phyloP scores from a whole-genome alignment of 2,113 vertebrate genomes.

The Peromyscus leucopus region DNA sequence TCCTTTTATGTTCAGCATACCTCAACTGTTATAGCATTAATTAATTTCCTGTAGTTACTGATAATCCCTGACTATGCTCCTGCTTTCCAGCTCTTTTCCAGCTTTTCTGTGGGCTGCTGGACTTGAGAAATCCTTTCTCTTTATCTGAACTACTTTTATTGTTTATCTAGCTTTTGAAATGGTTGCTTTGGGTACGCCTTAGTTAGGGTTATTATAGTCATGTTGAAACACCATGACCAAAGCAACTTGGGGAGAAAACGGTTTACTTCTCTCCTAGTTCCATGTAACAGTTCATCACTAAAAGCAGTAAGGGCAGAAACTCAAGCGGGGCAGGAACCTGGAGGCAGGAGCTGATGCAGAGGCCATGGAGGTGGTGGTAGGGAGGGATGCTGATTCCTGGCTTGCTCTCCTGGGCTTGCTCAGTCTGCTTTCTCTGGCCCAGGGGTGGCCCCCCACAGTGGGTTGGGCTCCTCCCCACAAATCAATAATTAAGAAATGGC shows the following conservation, averaged over 20 bases:
- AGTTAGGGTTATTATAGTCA: neutral
- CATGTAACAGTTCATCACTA: neutral
- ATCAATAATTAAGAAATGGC: neutral
- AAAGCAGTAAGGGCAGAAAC: neutral
- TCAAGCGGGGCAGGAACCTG: neutral
- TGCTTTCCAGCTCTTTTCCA: neutral
- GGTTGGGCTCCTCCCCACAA: neutral
- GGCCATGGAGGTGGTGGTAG: neutral
- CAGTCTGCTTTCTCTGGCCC: neutral
- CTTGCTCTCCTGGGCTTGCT: neutral
- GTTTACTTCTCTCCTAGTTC: neutral
- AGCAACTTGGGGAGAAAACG: neutral
- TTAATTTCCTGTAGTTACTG: neutral
- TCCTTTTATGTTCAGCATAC: neutral
- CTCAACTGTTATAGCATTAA: neutral
- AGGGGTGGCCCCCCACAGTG: neutral
- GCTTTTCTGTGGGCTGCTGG: neutral
- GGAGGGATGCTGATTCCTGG: neutral
- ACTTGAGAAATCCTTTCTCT: neutral
- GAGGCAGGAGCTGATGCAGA: neutral
- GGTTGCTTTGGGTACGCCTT: neutral
- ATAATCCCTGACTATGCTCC: neutral
- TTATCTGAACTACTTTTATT: neutral
- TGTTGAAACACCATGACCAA: neutral
- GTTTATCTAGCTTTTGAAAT: neutral